Evolutionary conservation across 2,113 vertebrate species (phyloP).

Genomic region (Oceanodroma tethys): DNA sequence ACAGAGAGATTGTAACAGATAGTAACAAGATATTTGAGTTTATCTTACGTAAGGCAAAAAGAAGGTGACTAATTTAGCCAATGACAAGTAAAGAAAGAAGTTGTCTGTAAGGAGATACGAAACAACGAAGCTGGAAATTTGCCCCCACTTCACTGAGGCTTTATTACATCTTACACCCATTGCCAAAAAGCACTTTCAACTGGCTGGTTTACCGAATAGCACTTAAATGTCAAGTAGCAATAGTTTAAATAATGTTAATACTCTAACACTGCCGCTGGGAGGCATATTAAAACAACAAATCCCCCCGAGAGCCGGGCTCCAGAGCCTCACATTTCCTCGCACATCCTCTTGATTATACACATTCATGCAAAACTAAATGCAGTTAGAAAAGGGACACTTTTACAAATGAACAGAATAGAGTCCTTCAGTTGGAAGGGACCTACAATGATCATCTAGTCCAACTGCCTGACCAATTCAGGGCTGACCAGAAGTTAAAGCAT

Average conservation of each 20-base stretch:
- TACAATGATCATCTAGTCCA: neutral
- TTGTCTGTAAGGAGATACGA: neutral
- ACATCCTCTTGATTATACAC: neutral
- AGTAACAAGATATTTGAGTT: neutral
- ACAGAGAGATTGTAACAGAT: neutral
- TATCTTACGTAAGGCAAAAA: conserved; percentile 26
- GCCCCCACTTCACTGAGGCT: neutral
- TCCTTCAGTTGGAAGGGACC: neutral
- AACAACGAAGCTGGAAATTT: neutral
- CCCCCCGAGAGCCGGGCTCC: neutral
- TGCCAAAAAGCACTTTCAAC: conserved; percentile 4
- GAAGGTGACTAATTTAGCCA: conserved; percentile 32
- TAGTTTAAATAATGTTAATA: neutral
- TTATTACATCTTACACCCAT: neutral
- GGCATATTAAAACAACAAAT: conserved; percentile 20
- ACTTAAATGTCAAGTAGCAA: conserved; percentile 35
- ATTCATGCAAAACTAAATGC: neutral
- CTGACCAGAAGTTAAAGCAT: neutral
- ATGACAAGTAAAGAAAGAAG: conserved; percentile 40
- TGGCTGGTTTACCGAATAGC: neutral
- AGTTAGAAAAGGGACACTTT: neutral
- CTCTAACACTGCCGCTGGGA: neutral
- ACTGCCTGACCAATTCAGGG: neutral
- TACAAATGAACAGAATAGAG: neutral
- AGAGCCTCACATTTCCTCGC: neutral